phyloP scores from a whole-genome alignment of 1,140 invertebrate species.

The Solen grandis region DNA sequence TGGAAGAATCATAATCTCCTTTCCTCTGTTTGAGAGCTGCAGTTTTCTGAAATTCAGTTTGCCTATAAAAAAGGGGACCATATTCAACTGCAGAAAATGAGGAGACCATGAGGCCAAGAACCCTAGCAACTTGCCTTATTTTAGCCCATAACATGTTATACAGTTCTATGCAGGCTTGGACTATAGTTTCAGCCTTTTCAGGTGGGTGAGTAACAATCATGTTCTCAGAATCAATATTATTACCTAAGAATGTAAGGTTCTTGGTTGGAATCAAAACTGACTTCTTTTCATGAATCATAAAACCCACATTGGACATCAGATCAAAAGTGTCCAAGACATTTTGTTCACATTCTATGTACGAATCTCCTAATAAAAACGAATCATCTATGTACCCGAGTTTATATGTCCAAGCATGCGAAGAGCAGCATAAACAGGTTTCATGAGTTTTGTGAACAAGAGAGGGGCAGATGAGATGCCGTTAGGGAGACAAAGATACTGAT shows the following conservation, averaged over 20 bases:
- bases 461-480: not conserved
- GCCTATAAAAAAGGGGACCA: not conserved
- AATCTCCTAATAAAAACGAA: not conserved
- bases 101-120: not conserved
- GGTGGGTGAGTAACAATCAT: constrained; percentile 3
- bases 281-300: not conserved
- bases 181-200: not conserved
- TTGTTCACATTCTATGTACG: not conserved
- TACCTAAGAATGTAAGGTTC: not conserved
- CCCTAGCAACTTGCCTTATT: not conserved
- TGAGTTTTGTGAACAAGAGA: constrained; percentile 10
- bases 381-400: constrained; percentile 17
- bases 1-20: constrained; percentile 20
- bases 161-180: not conserved
- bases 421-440: constrained; percentile 23
- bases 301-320: not conserved
- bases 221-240: not conserved
- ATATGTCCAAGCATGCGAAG: not conserved
- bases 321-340: not conserved
- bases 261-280: constrained; percentile 3
- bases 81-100: not conserved
- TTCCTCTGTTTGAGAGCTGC: not conserved
- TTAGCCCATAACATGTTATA: not conserved
- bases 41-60: constrained; percentile 20
- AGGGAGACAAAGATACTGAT: not conserved